Conservation (phyloP, 2,797 vertebrate species). For the Diplodus sargus region DNA sequence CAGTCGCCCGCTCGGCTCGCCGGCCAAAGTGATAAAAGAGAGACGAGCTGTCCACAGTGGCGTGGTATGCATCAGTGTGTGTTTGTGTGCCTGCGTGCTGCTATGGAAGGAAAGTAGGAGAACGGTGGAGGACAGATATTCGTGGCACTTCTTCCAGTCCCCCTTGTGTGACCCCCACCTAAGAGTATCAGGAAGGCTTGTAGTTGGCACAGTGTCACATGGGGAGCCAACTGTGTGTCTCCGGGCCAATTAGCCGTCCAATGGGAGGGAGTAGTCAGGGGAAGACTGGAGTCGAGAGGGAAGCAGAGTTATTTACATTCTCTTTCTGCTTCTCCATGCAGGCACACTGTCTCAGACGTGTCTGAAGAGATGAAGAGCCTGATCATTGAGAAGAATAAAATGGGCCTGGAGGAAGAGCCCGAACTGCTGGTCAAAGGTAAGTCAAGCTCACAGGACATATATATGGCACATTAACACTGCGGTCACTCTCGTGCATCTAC, state of each 20-base stretch:
- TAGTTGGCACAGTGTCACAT: conserved; percentile 65
- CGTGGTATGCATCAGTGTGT: conserved; percentile 68
- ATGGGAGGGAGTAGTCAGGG: conserved; percentile 61
- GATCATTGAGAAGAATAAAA: conserved; percentile 89
- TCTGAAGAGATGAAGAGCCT: conserved; percentile 93
- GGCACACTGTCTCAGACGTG: conserved; percentile 85
- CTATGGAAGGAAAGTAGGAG: conserved; percentile 66
- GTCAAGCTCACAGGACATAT: conserved; percentile 30
- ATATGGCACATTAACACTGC: not conserved
- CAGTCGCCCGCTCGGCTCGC: conserved; percentile 71
- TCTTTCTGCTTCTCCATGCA: conserved; percentile 67
- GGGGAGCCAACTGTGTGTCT: conserved; percentile 60
- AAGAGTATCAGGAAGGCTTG: conserved; percentile 58
- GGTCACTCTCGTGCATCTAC: not conserved
- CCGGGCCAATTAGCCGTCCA: conserved; percentile 68
- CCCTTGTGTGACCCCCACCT: conserved; percentile 46
- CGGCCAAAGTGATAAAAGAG: conserved; percentile 81
- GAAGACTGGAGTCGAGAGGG: conserved; percentile 56
- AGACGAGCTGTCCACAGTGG: conserved; percentile 77
- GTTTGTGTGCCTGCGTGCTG: conserved; percentile 59
- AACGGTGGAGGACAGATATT: conserved; percentile 74
- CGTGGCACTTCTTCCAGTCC: conserved; percentile 70
- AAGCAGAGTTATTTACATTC: conserved; percentile 74
- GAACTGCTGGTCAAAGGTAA: conserved; percentile 94
- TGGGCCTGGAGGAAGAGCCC: conserved; percentile 87